A percentile compares a stretch with the other conserved stretches of the same genome.
These are phyloP conservation scores for Sycobia sp. DNA, from an alignment of 1,140 invertebrate genomes.

Conservation along the genomic window DNA sequence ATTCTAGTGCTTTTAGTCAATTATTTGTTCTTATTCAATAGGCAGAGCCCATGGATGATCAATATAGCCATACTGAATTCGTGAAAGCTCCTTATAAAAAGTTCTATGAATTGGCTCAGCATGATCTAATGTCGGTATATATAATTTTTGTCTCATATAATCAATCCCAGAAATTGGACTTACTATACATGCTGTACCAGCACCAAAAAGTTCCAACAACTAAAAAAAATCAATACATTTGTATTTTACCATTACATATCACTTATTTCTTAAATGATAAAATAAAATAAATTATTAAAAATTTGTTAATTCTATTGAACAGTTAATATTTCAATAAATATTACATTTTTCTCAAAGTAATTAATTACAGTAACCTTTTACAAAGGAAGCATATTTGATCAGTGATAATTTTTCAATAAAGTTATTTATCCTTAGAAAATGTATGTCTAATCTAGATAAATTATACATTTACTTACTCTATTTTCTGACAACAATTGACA, in stretches of 20 bases:
- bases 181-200: constrained; percentile 92
- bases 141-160: constrained; percentile 70
- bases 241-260: no score
- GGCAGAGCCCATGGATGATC: constrained; percentile 77
- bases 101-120: constrained; percentile 69
- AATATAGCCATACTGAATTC: constrained; percentile 86
- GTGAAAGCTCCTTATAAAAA: constrained; percentile 74
- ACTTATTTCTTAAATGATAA: constrained; percentile 2
- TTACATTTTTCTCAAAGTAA: no score
- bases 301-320: no score
- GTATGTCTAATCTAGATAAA: no score
- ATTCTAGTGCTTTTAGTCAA: not conserved
- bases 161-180: constrained; percentile 85
- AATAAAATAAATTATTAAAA: no score
- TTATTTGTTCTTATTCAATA: constrained; percentile 55
- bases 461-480: constrained; percentile 69
- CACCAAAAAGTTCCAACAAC: constrained; percentile 92
- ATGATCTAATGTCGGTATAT: constrained; percentile 79
- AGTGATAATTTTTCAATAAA: no score
- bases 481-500: constrained; percentile 76
- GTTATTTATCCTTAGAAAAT: no score
- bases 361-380: no score
- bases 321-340: no score
- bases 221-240: constrained; percentile 60
- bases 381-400: no score